phyloP scores from a whole-genome alignment of 2,113 vertebrate species.

The Thalassoma bifasciatum region DNA sequence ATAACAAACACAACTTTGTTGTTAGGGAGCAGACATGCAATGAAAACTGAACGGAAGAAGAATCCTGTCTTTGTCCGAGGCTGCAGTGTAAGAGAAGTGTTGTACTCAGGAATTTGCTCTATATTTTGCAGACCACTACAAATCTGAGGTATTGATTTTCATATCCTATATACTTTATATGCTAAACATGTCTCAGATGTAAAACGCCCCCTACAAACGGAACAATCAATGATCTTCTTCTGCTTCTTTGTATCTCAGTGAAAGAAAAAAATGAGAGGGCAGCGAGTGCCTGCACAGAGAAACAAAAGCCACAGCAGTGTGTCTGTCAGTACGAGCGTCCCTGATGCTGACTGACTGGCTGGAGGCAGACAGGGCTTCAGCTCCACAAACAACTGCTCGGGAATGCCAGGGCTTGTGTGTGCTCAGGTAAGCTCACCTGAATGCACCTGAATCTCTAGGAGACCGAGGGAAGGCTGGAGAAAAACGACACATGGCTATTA shows the following conservation, averaged over 20 bases:
- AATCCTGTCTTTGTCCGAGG: slow-evolving; percentile 18
- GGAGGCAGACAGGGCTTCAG: slow-evolving; percentile 68
- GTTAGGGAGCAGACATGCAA: slow-evolving; percentile 3
- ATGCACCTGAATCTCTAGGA: slow-evolving; percentile 56
- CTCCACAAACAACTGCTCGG: slow-evolving; percentile 73
- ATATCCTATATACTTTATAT: slow-evolving; percentile 23
- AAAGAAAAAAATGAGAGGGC: slow-evolving; percentile 25
- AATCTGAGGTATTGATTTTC: slow-evolving; percentile 45
- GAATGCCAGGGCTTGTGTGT: slow-evolving; percentile 62
- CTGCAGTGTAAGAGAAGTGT: slow-evolving; percentile 12
- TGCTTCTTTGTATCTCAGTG: slow-evolving; percentile 29
- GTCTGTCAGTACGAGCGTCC: slow-evolving; percentile 74
- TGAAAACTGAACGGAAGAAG: slow-evolving; percentile 20
- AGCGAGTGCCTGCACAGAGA: slow-evolving; percentile 58
- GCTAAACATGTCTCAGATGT: slow-evolving; percentile 22
- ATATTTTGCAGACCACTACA: slow-evolving; percentile 23
- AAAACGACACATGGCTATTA: slow-evolving; percentile 61
- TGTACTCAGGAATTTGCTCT: slow-evolving; percentile 18
- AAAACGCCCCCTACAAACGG: slow-evolving; percentile 13
- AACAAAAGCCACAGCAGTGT: slow-evolving; percentile 61
- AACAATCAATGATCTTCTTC: slow-evolving; percentile 26
- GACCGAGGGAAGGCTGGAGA: slow-evolving; percentile 45
- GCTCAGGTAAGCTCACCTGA: slow-evolving; percentile 73
- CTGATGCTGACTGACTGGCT: slow-evolving; percentile 70
- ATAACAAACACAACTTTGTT: slow-evolving; percentile 51